These are phyloP conservation scores for Bungarus multicinctus DNA, from an alignment of 2,113 vertebrate genomes.

Conservation along the genomic window DNA sequence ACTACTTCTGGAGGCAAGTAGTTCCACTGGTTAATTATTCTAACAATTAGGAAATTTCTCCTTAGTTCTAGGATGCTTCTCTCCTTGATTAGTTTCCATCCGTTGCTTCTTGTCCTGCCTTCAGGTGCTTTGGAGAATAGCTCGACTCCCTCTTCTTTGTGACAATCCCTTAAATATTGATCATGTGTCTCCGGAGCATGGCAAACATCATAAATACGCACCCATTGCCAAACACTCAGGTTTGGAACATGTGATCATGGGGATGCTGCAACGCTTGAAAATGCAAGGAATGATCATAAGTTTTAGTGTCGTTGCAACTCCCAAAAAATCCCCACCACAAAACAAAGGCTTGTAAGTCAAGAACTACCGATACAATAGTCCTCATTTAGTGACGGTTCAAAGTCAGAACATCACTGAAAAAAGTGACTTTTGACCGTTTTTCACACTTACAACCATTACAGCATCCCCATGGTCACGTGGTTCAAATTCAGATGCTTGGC, in stretches of 20 bases:
- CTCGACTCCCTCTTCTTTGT: too few relatives aligned
- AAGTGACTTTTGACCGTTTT: not conserved
- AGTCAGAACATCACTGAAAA: not conserved
- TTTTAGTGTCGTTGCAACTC: too few relatives aligned
- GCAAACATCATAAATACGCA: too few relatives aligned
- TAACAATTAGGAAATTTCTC: not conserved
- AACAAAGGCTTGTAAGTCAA: not conserved
- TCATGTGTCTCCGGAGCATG: too few relatives aligned
- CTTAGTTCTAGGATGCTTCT: not conserved
- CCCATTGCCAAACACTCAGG: too few relatives aligned
- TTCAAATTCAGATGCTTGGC: not conserved
- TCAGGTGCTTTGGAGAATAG: not conserved
- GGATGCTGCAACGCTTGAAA: too few relatives aligned
- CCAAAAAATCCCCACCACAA: too few relatives aligned
- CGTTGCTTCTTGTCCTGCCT: not conserved
- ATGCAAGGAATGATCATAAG: too few relatives aligned
- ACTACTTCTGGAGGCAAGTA: not conserved
- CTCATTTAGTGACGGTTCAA: not conserved
- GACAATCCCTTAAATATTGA: too few relatives aligned
- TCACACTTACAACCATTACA: not conserved
- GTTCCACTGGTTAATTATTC: not conserved
- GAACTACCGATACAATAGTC: not conserved
- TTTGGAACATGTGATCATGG: too few relatives aligned
- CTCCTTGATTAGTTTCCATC: not conserved
- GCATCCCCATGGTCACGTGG: not conserved